phyloP scores from a whole-genome alignment of 2,113 vertebrate species.

The Echinops telfairi region DNA sequence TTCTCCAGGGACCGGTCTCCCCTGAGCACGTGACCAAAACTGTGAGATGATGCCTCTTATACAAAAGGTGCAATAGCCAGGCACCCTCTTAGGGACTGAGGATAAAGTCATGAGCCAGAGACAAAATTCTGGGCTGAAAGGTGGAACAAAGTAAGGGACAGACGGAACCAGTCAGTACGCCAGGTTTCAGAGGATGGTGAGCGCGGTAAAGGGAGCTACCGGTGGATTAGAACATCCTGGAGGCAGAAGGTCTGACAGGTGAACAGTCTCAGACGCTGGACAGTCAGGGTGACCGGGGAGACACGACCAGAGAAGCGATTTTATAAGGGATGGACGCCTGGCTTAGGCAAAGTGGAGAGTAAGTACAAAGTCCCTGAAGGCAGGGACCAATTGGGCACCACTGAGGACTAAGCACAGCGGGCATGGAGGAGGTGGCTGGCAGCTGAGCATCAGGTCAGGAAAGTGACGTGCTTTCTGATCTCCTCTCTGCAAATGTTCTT shows the following conservation, averaged over 20 bases:
- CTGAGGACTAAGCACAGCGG: neutral
- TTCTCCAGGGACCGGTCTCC: no score
- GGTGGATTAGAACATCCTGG: neutral
- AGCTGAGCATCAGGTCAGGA: neutral
- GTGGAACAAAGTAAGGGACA: rapidly evolving
- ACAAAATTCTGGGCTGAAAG: neutral
- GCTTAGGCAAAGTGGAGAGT: no score
- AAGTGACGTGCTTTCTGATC: no score
- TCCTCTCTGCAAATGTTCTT: neutral
- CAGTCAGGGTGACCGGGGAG: neutral
- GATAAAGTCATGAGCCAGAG: neutral
- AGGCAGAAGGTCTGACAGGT: no score
- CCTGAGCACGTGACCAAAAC: no score
- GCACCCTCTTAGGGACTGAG: rapidly evolving
- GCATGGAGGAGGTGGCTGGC: neutral
- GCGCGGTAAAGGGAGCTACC: neutral
- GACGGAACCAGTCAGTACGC: rapidly evolving
- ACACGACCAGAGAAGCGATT: neutral
- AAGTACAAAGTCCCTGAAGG: neutral
- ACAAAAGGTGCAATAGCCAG: neutral
- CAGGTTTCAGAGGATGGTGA: neutral
- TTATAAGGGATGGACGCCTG: no score
- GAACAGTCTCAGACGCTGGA: no score
- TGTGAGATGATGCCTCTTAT: neutral
- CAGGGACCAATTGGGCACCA: rapidly evolving